Base-by-base conservation (phyloP, 2,113 vertebrate species). In the Chascanopsetta lugubris region DNA sequence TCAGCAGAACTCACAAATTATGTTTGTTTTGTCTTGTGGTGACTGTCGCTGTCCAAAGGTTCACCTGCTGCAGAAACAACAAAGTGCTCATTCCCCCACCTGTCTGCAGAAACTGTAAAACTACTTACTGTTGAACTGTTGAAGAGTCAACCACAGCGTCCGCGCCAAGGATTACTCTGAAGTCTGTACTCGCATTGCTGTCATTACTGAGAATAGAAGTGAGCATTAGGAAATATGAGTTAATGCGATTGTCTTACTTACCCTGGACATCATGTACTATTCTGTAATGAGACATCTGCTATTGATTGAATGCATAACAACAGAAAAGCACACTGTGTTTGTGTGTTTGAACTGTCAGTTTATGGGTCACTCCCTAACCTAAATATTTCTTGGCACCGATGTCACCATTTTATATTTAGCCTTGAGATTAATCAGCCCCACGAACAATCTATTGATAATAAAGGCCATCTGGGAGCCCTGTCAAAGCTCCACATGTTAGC, bases 381-480 rank as follows among this genome's bases (percentile, higher is more conserved):
- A 62, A 69, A 79, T 61, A 54, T 58, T 65, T 66, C 38, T 65
- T 51, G 57, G 42, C 38, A 57, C 24, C 60, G 42, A 43, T 79
- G 56, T 77, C 55, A 51, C 50, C 30, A 38, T 58, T 69, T 62
- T 53, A 73, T 45, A 45, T 83, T 69, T 66, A 61, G 62, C 59
- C 68, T n/a, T 50, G 46, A 61, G 56, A 85, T 85, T 69, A 77
- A 85, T 75, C 79, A 69, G 70, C 69, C 45, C 50, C 61, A 32
- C 42, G 80, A 85, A 85, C 63, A 76, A 67, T 79, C 64, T 65
- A 80, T 75, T 69, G 82, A 82, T 79, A 79, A 82, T 62, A 85
- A 79, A 69, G 69, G 77, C 84, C 86, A 84, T 87, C 72, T 88
- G 84, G 79, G 59, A 83, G 61, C 64, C 12, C 63, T 77, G 80